Evolutionary conservation across 1,140 invertebrate genomes (phyloP).

Genomic region (Drosophila athabasca): DNA sequence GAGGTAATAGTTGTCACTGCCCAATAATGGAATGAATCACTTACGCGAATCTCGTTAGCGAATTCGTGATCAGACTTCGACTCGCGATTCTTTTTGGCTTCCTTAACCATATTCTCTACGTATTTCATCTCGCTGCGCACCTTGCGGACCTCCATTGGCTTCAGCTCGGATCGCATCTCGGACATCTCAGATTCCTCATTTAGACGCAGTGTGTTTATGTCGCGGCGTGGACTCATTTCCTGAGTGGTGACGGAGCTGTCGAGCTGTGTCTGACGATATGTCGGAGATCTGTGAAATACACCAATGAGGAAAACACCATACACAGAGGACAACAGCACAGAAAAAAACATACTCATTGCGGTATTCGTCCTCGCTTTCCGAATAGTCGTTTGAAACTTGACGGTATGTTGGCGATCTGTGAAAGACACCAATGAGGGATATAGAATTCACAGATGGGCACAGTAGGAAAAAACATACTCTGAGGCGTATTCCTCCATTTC

Average conservation of each 20-base stretch:
- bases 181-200: not conserved
- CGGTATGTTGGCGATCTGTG: conserved; percentile 38
- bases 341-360: too few species aligned
- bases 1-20: not conserved
- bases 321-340: not conserved
- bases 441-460: not conserved
- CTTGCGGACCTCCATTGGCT: conserved; percentile 59
- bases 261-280: conserved; percentile 35
- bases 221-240: conserved; percentile 44
- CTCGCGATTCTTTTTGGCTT: conserved; percentile 62
- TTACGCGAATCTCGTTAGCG: conserved; percentile 71
- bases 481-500: conserved; percentile 57
- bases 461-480: conserved; percentile 40
- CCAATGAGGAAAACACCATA: conserved; percentile 28
- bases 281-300: conserved; percentile 28
- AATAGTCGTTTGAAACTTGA: not conserved
- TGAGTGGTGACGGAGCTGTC: conserved; percentile 54
- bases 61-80: conserved; percentile 81
- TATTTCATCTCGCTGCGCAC: conserved; percentile 82
- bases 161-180: conserved; percentile 28
- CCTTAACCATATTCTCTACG: conserved; percentile 56
- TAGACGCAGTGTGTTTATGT: too few species aligned
- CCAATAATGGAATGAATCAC: conserved; percentile 7
- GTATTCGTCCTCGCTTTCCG: too few species aligned
- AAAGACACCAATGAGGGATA: not conserved